Evolutionary conservation across 2,888 invertebrate genomes (phyloP).

Genomic region (Caenorhabditis uteleia): DNA sequence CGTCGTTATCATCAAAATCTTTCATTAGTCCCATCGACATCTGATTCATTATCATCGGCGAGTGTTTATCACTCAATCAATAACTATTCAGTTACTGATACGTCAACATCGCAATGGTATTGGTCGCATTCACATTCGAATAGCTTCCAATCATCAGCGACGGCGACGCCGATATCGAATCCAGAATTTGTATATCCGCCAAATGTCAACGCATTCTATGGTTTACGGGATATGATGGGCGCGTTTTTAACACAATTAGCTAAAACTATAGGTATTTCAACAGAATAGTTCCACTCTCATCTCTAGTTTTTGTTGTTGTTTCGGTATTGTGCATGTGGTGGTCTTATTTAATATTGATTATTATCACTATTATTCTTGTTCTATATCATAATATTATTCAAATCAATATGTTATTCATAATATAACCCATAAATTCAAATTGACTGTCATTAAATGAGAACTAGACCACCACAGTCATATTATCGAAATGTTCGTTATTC

Average conservation of each 20-base stretch:
- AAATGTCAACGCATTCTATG: conserved; percentile 28
- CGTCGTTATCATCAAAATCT: conserved; percentile 5
- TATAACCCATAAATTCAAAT: too few species aligned
- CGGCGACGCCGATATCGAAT: conserved; percentile 5
- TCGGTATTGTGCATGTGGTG: too few species aligned
- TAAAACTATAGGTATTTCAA: conserved; percentile 21
- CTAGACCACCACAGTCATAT: too few species aligned
- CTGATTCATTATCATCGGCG: conserved; percentile 9
- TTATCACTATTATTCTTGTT: too few species aligned
- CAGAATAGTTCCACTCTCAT: too few species aligned
- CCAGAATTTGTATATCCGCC: conserved; percentile 30
- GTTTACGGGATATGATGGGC: conserved; percentile 19
- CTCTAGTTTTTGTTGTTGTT: conserved; percentile 5
- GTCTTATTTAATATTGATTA: too few species aligned
- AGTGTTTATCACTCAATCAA: conserved; percentile 30
- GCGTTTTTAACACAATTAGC: conserved; percentile 23
- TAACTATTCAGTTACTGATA: too few species aligned
- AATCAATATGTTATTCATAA: too few species aligned
- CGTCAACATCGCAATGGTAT: conserved; percentile 26
- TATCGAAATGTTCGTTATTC: too few species aligned
- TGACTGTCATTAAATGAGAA: too few species aligned
- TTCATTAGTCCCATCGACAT: conserved; percentile 10
- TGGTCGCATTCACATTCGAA: conserved; percentile 18
- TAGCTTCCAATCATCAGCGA: neutral
- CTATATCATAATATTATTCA: too few species aligned